Conservation (phyloP, 2,797 vertebrate species). For the Gymnoscopelus braueri region DNA sequence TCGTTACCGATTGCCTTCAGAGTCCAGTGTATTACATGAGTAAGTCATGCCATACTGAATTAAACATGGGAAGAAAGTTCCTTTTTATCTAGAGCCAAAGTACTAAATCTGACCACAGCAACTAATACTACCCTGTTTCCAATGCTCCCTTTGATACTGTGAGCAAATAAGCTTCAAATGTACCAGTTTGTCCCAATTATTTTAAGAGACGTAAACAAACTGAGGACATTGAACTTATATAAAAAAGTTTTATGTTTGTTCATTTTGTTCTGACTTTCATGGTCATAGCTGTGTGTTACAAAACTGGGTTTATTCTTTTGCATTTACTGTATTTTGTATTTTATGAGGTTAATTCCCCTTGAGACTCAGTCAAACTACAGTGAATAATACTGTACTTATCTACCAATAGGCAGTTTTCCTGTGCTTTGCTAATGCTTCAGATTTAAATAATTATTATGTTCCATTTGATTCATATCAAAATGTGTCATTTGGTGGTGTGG, state of each 20-base stretch:
- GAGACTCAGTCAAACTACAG: neutral
- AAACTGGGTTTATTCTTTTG: neutral
- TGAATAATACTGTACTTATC: conserved; percentile 15
- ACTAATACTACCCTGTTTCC: conserved; percentile 69
- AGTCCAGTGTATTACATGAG: conserved; percentile 66
- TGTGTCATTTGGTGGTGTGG: conserved; percentile 52
- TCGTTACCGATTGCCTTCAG: conserved; percentile 55
- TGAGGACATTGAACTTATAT: conserved; percentile 22
- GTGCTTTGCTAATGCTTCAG: too few relatives aligned
- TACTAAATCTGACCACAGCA: conserved; percentile 77
- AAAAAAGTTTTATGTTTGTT: conserved; percentile 18
- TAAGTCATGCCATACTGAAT: conserved; percentile 78
- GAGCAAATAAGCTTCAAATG: conserved; percentile 65
- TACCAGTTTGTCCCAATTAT: conserved; percentile 65
- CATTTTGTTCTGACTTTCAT: conserved; percentile 3
- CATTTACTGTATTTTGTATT: too few relatives aligned
- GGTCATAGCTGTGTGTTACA: too few relatives aligned
- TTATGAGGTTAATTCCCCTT: neutral
- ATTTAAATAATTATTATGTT: conserved; percentile 52
- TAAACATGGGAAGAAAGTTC: conserved; percentile 74
- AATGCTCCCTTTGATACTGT: conserved; percentile 72
- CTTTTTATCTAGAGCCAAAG: conserved; percentile 78
- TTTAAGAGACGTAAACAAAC: conserved; percentile 44
- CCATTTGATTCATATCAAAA: conserved; percentile 45
- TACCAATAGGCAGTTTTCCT: conserved; percentile 12